Percentiles rank a stretch among this genome's conserved stretches.
phyloP scores from a whole-genome alignment of 2,888 invertebrate genomes.

The Mesochorus sp. region DNA sequence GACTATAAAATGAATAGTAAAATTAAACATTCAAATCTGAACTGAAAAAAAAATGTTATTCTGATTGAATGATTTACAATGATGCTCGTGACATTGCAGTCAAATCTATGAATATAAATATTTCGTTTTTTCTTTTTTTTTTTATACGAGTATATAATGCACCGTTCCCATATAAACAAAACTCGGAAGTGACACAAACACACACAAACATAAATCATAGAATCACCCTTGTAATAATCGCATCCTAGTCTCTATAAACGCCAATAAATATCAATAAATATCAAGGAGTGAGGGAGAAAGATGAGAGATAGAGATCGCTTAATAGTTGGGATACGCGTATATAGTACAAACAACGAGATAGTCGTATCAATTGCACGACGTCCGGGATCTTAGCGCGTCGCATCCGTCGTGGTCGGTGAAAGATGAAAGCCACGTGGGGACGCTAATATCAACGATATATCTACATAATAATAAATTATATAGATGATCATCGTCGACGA shows the following conservation, averaged over 20 bases:
- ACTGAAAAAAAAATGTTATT: too few relatives aligned
- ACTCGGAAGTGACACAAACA: conserved; percentile 4
- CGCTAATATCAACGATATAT: conserved; percentile 48
- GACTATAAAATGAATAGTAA: too few relatives aligned
- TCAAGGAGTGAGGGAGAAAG: too few relatives aligned
- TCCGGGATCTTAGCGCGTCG: conserved; percentile 60
- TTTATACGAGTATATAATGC: too few relatives aligned
- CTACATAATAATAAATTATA: conserved; percentile 44
- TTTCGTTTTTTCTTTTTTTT: too few relatives aligned
- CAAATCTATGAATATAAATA: too few relatives aligned
- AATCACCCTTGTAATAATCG: conserved; percentile 52
- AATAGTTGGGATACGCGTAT: conserved; percentile 7
- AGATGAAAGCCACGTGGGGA: conserved; percentile 52
- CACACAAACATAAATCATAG: conserved; percentile 6
- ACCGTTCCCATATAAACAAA: conserved; percentile 1
- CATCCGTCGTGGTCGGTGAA: conserved; percentile 58
- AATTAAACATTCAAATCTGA: too few relatives aligned
- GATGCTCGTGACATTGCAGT: too few relatives aligned
- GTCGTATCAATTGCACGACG: conserved; percentile 61
- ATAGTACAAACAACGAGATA: conserved; percentile 16
- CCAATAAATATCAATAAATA: conserved; percentile 63
- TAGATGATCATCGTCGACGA: background rate
- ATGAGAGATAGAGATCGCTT: conserved; percentile 18
- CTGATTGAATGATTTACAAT: too few relatives aligned
- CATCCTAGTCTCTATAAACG: conserved; percentile 54